Evolutionary conservation across 2,797 vertebrate species (phyloP).

Genomic region (Scarus forsteni): DNA sequence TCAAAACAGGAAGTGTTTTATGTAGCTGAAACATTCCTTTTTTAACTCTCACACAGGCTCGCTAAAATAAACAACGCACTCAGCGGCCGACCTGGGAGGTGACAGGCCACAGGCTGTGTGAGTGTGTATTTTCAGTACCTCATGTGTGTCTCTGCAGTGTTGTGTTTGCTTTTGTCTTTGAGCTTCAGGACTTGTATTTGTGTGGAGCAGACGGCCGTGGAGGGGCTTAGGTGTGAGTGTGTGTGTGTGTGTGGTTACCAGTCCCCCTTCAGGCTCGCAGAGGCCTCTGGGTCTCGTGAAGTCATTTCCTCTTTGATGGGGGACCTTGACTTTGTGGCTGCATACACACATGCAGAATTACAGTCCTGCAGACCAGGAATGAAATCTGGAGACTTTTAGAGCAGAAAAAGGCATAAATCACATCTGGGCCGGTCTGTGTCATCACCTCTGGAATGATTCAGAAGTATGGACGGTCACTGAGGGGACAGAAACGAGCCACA

Average conservation of each 20-base stretch:
- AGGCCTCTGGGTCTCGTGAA: constrained; percentile 60
- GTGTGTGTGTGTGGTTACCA: constrained; percentile 26
- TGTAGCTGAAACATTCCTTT: constrained; percentile 84
- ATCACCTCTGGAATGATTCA: neutral
- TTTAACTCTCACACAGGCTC: constrained; percentile 79
- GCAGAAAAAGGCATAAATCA: neutral
- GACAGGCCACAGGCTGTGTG: constrained; percentile 17
- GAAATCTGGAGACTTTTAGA: constrained; percentile 17
- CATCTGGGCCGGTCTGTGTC: constrained; percentile 1
- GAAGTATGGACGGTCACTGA: neutral
- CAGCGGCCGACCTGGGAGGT: constrained; percentile 47
- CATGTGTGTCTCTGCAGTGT: constrained; percentile 16
- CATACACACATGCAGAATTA: constrained; percentile 32
- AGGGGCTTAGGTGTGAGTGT: constrained; percentile 23
- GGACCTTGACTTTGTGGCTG: constrained; percentile 43
- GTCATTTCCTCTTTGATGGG: constrained; percentile 67
- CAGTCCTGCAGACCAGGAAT: constrained; percentile 26
- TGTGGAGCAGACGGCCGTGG: constrained; percentile 4
- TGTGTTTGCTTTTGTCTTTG: constrained; percentile 25
- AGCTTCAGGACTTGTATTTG: constrained; percentile 8
- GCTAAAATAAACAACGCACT: constrained; percentile 79
- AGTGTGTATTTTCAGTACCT: constrained; percentile 41
- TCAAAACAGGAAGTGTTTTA: constrained; percentile 87
- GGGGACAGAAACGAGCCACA: no score
- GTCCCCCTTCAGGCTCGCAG: constrained; percentile 26